A percentile compares a stretch with the other conserved stretches of the same genome.
Conservation (phyloP, 2,888 invertebrate species). For the Adineta ricciae region DNA sequence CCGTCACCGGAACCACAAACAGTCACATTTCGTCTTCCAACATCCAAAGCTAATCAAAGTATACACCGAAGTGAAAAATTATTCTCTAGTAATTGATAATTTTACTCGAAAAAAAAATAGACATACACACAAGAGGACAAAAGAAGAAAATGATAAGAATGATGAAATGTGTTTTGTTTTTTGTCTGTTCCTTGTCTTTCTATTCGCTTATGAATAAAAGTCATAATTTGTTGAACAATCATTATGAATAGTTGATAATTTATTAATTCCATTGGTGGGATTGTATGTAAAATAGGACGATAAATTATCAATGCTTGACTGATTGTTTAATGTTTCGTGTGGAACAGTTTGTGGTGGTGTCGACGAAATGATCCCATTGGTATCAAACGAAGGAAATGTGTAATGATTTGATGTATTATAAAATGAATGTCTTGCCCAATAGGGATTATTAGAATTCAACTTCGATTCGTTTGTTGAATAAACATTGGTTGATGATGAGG, state of each 20-base stretch:
- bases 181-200: background rate
- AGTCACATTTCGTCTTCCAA: background rate
- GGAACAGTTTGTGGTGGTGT: constrained; percentile 18
- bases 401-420: background rate
- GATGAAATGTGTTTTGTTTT: background rate
- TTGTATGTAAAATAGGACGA: background rate
- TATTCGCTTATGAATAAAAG: background rate
- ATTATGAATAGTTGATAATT: constrained; percentile 5
- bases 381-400: background rate
- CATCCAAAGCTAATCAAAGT: constrained; percentile 1
- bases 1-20: background rate
- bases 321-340: constrained; percentile 1
- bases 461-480: background rate
- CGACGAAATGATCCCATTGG: background rate
- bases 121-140: background rate
- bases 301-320: background rate
- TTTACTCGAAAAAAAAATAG: background rate
- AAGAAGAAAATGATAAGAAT: background rate
- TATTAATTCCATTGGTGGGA: background rate
- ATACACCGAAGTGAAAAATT: background rate
- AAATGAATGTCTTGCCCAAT: background rate
- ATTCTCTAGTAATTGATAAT: background rate
- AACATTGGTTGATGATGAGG: background rate
- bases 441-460: background rate
- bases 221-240: constrained; percentile 8